Conservation (phyloP, 64 coral and sea anemone genomes). For the Dendrophyllia cribrosa region DNA sequence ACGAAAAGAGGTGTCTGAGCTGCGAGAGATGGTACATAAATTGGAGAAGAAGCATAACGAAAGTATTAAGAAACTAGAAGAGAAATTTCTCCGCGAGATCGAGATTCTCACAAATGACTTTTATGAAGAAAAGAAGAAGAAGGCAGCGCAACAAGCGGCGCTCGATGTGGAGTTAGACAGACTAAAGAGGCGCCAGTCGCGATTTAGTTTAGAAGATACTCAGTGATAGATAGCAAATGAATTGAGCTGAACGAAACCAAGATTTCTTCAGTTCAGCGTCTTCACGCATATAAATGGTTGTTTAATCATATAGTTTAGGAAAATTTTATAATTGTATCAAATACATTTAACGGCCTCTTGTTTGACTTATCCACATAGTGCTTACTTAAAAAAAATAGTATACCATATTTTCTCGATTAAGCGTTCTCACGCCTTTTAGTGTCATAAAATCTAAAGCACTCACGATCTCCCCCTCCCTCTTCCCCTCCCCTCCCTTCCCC, state of each 20-base stretch:
- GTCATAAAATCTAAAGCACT: no score
- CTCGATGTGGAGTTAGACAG: conserved; percentile 84
- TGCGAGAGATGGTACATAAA: conserved; percentile 48
- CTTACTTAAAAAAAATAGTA: no score
- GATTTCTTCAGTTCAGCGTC: not conserved
- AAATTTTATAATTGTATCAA: not conserved
- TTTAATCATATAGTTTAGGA: not conserved
- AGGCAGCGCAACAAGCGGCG: conserved; percentile 37
- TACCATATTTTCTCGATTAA: no score
- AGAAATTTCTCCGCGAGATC: conserved; percentile 53
- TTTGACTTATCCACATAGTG: not conserved
- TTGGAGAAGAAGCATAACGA: conserved; percentile 85
- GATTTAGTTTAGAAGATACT: not conserved
- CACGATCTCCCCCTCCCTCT: no score
- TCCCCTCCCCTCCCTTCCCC: no score
- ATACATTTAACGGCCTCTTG: not conserved
- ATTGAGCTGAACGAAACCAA: not conserved
- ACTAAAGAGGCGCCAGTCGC: conserved; percentile 45
- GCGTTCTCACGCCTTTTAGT: no score
- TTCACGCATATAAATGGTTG: not conserved
- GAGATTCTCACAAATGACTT: conserved; percentile 84
- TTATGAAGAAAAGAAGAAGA: conserved; percentile 75
- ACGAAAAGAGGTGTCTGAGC: conserved; percentile 29
- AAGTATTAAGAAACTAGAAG: conserved; percentile 45
- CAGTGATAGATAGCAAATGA: not conserved